Evolutionary conservation across 2,888 invertebrate species (phyloP).

Genomic region (Coecobrya sp.): DNA sequence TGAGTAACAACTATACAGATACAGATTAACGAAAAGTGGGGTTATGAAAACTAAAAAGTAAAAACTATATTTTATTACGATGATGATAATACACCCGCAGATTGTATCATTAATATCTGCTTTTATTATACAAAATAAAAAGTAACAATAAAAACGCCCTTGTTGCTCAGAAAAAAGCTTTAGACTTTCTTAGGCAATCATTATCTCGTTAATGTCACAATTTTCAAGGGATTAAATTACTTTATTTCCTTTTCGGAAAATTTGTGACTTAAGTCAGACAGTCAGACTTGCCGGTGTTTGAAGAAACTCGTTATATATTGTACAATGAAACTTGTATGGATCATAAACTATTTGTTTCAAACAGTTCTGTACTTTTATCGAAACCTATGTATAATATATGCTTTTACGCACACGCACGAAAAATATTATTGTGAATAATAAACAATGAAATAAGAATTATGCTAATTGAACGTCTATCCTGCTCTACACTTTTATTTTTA

Average conservation of each 20-base stretch:
- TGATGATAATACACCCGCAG: not conserved
- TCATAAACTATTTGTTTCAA: not conserved
- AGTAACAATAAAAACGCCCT: not conserved
- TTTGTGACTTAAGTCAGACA: not conserved
- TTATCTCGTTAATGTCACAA: conserved; percentile 35
- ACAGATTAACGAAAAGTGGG: not conserved
- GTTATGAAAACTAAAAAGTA: conserved; percentile 12
- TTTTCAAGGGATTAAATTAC: conserved; percentile 18
- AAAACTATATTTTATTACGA: not conserved
- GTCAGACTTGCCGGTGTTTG: not conserved
- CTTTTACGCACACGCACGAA: not conserved
- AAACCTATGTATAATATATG: not conserved
- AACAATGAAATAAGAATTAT: not conserved
- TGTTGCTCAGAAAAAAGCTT: not conserved
- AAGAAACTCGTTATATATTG: not conserved
- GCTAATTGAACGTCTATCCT: conserved; percentile 7
- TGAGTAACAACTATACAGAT: conserved; percentile 92
- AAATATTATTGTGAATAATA: not conserved
- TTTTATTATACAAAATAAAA: not conserved
- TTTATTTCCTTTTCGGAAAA: conserved; percentile 23
- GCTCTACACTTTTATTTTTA: conserved; percentile 10
- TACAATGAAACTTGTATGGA: not conserved
- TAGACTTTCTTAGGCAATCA: not conserved
- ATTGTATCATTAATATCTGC: not conserved
- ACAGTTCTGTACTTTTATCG: not conserved